Evolutionary conservation across 2,797 vertebrate genomes (phyloP).

Genomic region (Coregonus suidteri): DNA sequence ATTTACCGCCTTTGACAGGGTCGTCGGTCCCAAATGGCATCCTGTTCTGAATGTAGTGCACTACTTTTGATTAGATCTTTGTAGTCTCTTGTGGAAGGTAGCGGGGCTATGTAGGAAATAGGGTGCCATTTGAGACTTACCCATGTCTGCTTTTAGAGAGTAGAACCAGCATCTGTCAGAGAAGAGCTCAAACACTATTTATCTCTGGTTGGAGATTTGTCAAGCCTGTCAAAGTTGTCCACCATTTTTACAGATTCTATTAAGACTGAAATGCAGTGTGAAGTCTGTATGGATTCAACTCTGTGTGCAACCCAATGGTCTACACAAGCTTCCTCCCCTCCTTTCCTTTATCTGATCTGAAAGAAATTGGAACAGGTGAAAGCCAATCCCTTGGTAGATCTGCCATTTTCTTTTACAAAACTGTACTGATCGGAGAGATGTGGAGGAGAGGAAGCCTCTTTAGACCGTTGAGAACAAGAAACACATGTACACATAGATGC

Average conservation of each 20-base stretch:
- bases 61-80: background rate
- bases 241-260: slow-evolving; percentile 38
- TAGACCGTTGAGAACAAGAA: slow-evolving; percentile 48
- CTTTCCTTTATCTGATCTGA: slow-evolving; percentile 10
- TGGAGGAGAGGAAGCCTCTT: slow-evolving; percentile 19
- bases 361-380: slow-evolving; percentile 1
- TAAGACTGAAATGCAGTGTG: slow-evolving; percentile 50
- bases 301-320: slow-evolving; percentile 48
- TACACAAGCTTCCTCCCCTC: background rate
- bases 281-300: slow-evolving; percentile 53
- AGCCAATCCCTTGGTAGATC: background rate
- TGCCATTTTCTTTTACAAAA: slow-evolving; percentile 13
- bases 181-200: slow-evolving; percentile 17
- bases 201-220: slow-evolving; percentile 22
- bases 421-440: slow-evolving; percentile 4
- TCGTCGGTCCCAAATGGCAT: background rate
- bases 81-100: background rate
- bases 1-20: background rate
- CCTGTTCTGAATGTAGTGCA: background rate
- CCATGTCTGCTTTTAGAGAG: slow-evolving; percentile 49
- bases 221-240: slow-evolving; percentile 56
- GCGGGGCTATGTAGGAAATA: background rate
- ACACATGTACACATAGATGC: slow-evolving; percentile 62
- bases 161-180: slow-evolving; percentile 53
- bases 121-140: background rate